phyloP scores from a whole-genome alignment of 1,140 invertebrate species.

The Drosophila serrata region DNA sequence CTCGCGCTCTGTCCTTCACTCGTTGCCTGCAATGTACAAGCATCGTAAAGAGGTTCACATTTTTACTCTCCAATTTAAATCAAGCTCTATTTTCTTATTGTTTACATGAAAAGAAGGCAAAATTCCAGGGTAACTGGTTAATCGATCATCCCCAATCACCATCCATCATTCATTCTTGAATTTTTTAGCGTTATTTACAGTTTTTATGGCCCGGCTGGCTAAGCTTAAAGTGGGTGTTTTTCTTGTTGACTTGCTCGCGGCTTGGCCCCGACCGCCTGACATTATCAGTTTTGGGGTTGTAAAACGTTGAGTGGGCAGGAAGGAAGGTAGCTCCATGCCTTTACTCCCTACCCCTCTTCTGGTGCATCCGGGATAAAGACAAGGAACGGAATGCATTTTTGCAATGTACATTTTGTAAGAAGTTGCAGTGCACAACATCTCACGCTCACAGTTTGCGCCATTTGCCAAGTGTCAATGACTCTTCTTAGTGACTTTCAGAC shows the following conservation, averaged over 20 bases:
- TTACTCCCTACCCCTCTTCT: not conserved
- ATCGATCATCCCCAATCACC: conserved; percentile 28
- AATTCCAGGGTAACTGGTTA: conserved; percentile 11
- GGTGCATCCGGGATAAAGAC: conserved; percentile 13
- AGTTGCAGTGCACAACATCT: conserved; percentile 27
- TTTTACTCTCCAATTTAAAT: not conserved
- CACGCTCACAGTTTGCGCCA: conserved; percentile 49
- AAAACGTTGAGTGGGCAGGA: conserved; percentile 18
- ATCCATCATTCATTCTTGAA: conserved; percentile 24
- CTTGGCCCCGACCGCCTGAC: conserved; percentile 26
- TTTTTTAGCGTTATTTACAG: conserved; percentile 40
- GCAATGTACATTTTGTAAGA: conserved; percentile 45
- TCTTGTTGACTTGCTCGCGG: conserved; percentile 19
- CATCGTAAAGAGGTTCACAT: not conserved
- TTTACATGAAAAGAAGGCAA: not conserved
- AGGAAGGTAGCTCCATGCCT: not conserved
- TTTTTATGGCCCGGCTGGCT: conserved; percentile 46
- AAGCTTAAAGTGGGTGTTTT: conserved; percentile 53
- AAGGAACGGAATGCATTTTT: not conserved
- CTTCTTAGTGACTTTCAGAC: conserved; percentile 48
- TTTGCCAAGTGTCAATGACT: conserved; percentile 77
- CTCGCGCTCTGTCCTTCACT: too few species aligned
- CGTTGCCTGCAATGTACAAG: not conserved
- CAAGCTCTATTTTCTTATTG: not conserved
- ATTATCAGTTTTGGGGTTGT: conserved; percentile 32